Evolutionary conservation across 2,797 vertebrate genomes (phyloP).

Genomic region (Chaetodon trifasciatus): DNA sequence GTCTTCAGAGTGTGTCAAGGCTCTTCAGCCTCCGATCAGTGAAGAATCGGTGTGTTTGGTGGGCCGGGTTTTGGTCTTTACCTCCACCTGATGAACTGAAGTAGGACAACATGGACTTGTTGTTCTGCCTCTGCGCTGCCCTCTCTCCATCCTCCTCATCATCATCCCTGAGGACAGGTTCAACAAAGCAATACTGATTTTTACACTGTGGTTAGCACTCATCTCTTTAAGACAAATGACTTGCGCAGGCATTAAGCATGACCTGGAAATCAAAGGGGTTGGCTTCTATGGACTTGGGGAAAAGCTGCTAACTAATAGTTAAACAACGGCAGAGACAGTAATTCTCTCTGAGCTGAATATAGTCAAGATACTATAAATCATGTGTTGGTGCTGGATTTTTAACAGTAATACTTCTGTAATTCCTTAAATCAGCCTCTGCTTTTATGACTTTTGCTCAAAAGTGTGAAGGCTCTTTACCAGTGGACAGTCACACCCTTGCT

Average conservation of each 20-base stretch:
- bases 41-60: slow-evolving; percentile 77
- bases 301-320: not conserved
- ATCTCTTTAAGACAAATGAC: slow-evolving; percentile 44
- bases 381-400: slow-evolving; percentile 6
- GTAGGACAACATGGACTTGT: slow-evolving; percentile 85
- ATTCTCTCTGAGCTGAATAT: slow-evolving; percentile 9
- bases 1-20: slow-evolving; percentile 71
- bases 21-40: slow-evolving; percentile 75
- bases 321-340: not conserved
- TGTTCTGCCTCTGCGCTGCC: slow-evolving; percentile 75
- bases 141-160: slow-evolving; percentile 83
- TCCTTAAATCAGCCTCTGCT: not conserved
- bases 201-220: slow-evolving; percentile 18
- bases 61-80: slow-evolving; percentile 30
- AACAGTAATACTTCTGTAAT: not conserved
- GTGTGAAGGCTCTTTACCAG: slow-evolving; percentile 83
- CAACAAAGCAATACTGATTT: slow-evolving; percentile 24
- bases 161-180: slow-evolving; percentile 79
- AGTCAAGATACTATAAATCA: not conserved
- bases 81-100: slow-evolving; percentile 73
- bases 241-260: slow-evolving; percentile 50
- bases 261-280: slow-evolving; percentile 32
- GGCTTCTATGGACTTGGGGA: slow-evolving; percentile 24
- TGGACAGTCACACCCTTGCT: slow-evolving; percentile 85
- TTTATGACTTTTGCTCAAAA: not conserved